Percentiles rank a stretch among this genome's conserved stretches.
Conservation (phyloP, 2,797 vertebrate species). For the Petrocephalus schoutedeni region DNA sequence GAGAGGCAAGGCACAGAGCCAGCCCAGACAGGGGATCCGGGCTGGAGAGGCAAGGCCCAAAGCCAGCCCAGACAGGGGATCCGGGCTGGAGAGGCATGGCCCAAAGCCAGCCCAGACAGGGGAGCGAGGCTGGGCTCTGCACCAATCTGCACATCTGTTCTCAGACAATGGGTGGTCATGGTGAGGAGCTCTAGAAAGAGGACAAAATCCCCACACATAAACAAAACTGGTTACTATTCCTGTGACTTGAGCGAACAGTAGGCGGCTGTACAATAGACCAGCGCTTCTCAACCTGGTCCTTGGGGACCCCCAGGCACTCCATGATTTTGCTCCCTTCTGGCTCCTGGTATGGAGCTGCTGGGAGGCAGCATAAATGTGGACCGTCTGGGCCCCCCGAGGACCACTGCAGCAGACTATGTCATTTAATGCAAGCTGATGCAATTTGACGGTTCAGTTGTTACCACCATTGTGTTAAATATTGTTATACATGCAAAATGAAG, state of each 20-base stretch:
- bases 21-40: too few relatives aligned
- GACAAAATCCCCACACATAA: background rate
- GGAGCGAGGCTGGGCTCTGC: constrained; percentile 30
- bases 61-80: too few relatives aligned
- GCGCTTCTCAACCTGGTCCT: background rate
- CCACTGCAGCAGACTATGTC: background rate
- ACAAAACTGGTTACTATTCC: background rate
- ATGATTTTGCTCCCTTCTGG: background rate
- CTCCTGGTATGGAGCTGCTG: background rate
- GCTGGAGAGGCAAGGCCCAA: too few relatives aligned
- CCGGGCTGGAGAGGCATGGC: background rate
- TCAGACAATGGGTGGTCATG: background rate
- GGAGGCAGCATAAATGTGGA: background rate
- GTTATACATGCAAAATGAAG: background rate
- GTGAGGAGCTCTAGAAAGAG: background rate
- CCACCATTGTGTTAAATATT: background rate
- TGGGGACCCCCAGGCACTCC: background rate
- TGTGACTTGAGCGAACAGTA: too few relatives aligned
- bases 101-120: constrained; percentile 51
- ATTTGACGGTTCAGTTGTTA: background rate
- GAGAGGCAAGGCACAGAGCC: too few relatives aligned
- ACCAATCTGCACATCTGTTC: background rate
- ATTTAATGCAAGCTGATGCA: background rate
- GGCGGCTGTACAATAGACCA: background rate
- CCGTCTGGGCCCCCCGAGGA: background rate